Base-by-base conservation (phyloP, 2,888 invertebrate genomes). In the Spisula solida region DNA sequence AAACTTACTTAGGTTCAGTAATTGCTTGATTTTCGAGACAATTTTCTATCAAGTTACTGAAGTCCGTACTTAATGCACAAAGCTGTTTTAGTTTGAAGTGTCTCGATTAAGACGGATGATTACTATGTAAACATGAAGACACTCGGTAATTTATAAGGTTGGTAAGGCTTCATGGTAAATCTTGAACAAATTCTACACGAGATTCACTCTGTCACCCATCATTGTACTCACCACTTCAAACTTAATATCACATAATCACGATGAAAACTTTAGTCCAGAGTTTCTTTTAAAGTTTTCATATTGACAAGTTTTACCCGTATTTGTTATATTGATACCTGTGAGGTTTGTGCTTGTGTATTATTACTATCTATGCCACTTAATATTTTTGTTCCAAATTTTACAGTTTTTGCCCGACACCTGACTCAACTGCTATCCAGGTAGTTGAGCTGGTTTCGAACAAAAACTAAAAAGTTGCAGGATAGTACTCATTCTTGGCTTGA, bases 191-290 rank as follows among this genome's bases (percentile, higher is more conserved):
- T 31, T 75, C 16, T 75, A 31, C 34, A 18, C 31, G 75, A 18
- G 75, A 29, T 75, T 75, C 34, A 31, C 8, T 31, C 34, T 34
- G 75, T 75, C 75, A 34, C 75, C 34, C 8, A 1, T 25, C 31
- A 31, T 75, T 75, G 34, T 75, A 75, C 16, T 34, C 31, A 75
- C 29, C 75, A 75, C 75, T 75, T 75, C 16, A 75, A 75, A 75
- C 75, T 75, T 75, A 34, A 75, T 75, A 75, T 75, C 29, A 75
- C 34, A 34, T 75, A 75, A 75, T 75, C 75, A 75, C 18, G 75
- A 75, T 18, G 20, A 34, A 75, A 31, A 34, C 31, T 31, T 25
- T 25, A 75, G 75, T 25, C 75, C 75, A 14, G 16, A 16, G 41
- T 41, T 75, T 75, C 34, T 34, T 75, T 75, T 75, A 6, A 34